These are phyloP conservation scores for Azorinus chamasolen DNA, from an alignment of 2,888 invertebrate genomes.

Conservation along the genomic window DNA sequence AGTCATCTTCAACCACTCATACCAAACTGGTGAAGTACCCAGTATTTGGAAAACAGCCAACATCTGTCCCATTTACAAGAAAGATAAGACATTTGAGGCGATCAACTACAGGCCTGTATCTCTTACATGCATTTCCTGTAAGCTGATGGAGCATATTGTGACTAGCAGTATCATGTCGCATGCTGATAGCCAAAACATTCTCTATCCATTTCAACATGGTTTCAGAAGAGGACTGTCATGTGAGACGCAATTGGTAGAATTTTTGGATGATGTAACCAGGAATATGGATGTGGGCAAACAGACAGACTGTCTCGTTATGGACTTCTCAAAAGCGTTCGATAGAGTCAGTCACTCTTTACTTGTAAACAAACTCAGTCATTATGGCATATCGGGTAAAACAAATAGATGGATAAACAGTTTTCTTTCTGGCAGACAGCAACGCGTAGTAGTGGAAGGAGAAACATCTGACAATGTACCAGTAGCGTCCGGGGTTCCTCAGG, in stretches of 20 bases:
- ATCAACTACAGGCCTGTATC: slow-evolving; percentile 5
- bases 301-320: background rate
- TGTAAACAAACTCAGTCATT: too few relatives aligned
- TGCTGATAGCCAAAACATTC: background rate
- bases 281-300: background rate
- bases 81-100: background rate
- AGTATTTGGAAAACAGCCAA: too few relatives aligned
- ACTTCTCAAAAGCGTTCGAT: slow-evolving; percentile 1
- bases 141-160: slow-evolving; percentile 2
- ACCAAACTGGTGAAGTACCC: slow-evolving; percentile 22
- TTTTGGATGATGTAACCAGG: slow-evolving; percentile 1
- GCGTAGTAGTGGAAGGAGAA: background rate
- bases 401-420: slow-evolving; percentile 11
- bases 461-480: slow-evolving; percentile 1
- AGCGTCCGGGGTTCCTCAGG: background rate
- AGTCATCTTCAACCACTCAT: slow-evolving; percentile 21
- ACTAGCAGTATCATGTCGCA: slow-evolving; percentile 1
- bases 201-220: slow-evolving; percentile 1
- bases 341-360: background rate
- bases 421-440: background rate
- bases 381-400: background rate
- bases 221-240: slow-evolving; percentile 1
- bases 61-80: background rate
- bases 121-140: slow-evolving; percentile 9
- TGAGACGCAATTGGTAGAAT: background rate